Base-by-base conservation (phyloP, 2,797 vertebrate species). In the Sebastolobus alascanus region DNA sequence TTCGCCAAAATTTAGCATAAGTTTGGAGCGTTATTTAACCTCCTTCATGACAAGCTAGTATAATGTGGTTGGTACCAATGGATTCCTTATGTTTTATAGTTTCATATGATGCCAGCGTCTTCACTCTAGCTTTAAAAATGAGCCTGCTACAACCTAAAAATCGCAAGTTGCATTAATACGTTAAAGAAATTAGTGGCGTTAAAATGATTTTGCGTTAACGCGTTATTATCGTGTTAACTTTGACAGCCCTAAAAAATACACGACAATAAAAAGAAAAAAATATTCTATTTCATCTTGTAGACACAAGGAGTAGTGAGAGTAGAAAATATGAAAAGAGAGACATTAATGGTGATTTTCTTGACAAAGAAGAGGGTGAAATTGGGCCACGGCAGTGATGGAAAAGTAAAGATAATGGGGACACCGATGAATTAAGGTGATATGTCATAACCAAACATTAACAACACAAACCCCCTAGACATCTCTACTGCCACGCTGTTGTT, bases 1-100 rank as follows among this genome's bases (percentile, higher is more conserved):
- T 4, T 46, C 4, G 43, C 0, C 43, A 46, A 46, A 1, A 46
- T 8, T 0, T 0, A 46, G 43, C 43, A 0, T 0, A 18, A 50
- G 43, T 50, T 20, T 50, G 16, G 16, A 50, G 16, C 0, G 16
- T 50, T 50, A 50, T 50, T 50, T 50, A 50, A 7, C 46, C 46
- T 0, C 3, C 46, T 2, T 20, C 18, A 7, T 0, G 0, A 50
- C 16, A 50, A 50, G 0, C 46, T 50, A 50, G 46, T 20, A 50
- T 20, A 16, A 50, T 0, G 20, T 50, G 46, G 18, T 0, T 50
- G 18, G 8, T 20, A 50, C 46, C 18, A 2, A 20, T 0, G 46
- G 18, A 20, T 50, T 20, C 46, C 46, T 50, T 50, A 20, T 0
- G 20, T 50, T 50, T 0, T 50, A 50, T 50, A 50, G 18, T 50